Conservation (phyloP, 2,113 vertebrate genomes). For the Oplegnathus fasciatus region DNA sequence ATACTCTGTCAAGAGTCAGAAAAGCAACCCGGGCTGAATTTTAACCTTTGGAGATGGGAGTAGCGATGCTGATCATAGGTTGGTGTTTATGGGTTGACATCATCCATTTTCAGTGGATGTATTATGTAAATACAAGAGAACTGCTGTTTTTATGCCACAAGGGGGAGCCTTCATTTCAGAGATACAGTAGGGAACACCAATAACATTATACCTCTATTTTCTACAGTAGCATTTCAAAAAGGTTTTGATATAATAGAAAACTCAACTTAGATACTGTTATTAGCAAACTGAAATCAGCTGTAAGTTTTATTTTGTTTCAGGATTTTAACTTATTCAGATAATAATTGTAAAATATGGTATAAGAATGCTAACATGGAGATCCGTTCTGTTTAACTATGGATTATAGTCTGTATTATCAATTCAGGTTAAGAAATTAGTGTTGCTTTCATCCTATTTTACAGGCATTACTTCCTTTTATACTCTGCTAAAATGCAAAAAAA, state of each 20-base stretch:
- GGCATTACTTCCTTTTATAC: slow-evolving; percentile 81
- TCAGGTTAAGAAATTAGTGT: slow-evolving; percentile 81
- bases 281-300: slow-evolving; percentile 71
- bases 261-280: slow-evolving; percentile 80
- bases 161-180: slow-evolving; percentile 82
- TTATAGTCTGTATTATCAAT: slow-evolving; percentile 76
- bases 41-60: slow-evolving; percentile 42
- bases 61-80: slow-evolving; percentile 50
- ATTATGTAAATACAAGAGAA: slow-evolving; percentile 77
- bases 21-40: slow-evolving; percentile 32
- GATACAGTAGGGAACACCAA: slow-evolving; percentile 78
- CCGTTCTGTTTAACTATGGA: slow-evolving; percentile 67
- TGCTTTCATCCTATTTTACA: slow-evolving; percentile 81
- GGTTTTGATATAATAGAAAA: slow-evolving; percentile 83
- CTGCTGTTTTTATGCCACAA: slow-evolving; percentile 84
- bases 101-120: slow-evolving; percentile 72
- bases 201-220: slow-evolving; percentile 88
- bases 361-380: slow-evolving; percentile 77
- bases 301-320: slow-evolving; percentile 80
- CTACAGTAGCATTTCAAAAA: slow-evolving; percentile 85
- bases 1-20: slow-evolving; percentile 38
- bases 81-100: slow-evolving; percentile 69
- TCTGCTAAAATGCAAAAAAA: slow-evolving; percentile 77
- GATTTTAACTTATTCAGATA: slow-evolving; percentile 82
- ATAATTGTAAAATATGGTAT: slow-evolving; percentile 74